Conservation (phyloP, 2,888 invertebrate genomes). For the Tenthredo amoena region DNA sequence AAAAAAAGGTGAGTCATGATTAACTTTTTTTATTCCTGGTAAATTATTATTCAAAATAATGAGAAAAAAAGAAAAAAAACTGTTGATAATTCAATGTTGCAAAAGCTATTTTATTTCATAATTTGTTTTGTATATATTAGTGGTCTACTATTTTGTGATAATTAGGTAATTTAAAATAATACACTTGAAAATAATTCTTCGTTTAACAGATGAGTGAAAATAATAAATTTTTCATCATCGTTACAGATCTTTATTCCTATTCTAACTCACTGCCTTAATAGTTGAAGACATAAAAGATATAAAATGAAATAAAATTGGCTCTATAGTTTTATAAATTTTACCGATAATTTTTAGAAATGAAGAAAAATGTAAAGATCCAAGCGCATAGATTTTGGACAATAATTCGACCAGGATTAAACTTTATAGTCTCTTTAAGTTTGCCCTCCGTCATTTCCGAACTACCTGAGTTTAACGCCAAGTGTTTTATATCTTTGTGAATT, state of each 20-base stretch:
- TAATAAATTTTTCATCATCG: neutral
- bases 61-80: neutral
- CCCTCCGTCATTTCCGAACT: constrained; percentile 27
- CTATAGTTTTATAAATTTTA: neutral
- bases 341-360: neutral
- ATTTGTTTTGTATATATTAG: neutral
- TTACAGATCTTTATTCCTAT: neutral
- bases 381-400: neutral
- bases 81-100: neutral
- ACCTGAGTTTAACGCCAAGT: constrained; percentile 37
- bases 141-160: neutral
- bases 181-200: neutral
- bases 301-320: neutral
- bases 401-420: constrained; percentile 48
- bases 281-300: neutral
- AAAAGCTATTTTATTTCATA: neutral
- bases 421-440: constrained; percentile 12
- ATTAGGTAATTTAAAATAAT: neutral
- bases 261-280: neutral
- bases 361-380: neutral
- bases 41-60: neutral
- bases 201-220: neutral
- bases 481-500: neutral
- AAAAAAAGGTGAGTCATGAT: neutral
- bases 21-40: constrained; percentile 18